Base-by-base conservation (phyloP, 2,113 vertebrate species). In the Ahaetulla prasina region DNA sequence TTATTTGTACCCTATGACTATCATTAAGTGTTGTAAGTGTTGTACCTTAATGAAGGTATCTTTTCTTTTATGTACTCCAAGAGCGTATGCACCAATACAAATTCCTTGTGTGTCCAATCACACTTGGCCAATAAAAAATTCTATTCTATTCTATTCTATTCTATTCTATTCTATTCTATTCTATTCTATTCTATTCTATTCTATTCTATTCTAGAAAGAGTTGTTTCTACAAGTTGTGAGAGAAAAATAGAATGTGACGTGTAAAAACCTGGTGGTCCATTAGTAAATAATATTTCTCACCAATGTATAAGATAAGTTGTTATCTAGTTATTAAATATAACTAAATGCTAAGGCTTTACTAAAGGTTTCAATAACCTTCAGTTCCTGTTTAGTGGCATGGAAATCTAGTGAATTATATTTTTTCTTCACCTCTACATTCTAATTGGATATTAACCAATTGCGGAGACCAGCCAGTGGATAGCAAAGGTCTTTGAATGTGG, bases 231-330 rank as follows among this genome's bases (percentile, higher is more conserved):
- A 85, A 20, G 91, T 85, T 91, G 52, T 91, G 95, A 60, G 12
- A 9, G 68, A 60, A 88, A 95, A 91, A 47, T 93, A 87, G 89
- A 94, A 95, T 93, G 92, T 68, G 92, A 88, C 89, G 90, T 89
- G 53, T 90, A 93, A 95, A 93, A 91, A 95, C 94, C 95, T 92
- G 93, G 93, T 39, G 95, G 88, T 91, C 93, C 91, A 92, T 92
- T 94, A 96, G 94, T 97, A 96, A 96, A 96, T 96, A 94, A 94
- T 39, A 93, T 43, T 93, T 96, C 94, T 95, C 96, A 95, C 93
- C 93, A 95, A 89, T 80, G 63, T 92, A 89, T 95, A 93, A 0
- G 0, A 92, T 92, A 55, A 80, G 92, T 87, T 57, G 91, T 84
- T 95, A 94, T 53, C 95, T 95, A 97, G 45, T 47, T 47, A 96